Evolutionary conservation across 37 sponge, comb jelly and placozoan species (phyloP).

Genomic region (Hormiphora californensis): DNA sequence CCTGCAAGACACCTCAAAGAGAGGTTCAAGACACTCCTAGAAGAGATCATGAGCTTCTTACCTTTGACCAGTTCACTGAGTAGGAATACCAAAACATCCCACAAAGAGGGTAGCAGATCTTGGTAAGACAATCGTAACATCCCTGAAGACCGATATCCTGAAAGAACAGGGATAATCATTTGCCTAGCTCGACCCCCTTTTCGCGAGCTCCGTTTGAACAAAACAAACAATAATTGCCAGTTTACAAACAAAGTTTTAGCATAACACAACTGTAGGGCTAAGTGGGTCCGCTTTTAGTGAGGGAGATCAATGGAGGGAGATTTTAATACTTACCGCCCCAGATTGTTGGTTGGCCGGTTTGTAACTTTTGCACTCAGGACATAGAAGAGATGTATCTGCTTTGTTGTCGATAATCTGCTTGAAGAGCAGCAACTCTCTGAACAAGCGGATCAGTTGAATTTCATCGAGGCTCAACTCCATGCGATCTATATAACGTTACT

Average conservation of each 20-base stretch:
- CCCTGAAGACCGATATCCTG: conserved; percentile 44
- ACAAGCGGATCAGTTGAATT: conserved; percentile 30
- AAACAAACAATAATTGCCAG: background rate
- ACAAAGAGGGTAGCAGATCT: conserved; percentile 41
- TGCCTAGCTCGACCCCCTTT: background rate
- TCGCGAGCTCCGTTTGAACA: background rate
- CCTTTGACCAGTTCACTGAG: conserved; percentile 51
- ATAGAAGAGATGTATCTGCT: background rate
- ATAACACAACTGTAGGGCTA: too few relatives aligned
- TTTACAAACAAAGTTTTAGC: background rate
- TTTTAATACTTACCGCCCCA: background rate
- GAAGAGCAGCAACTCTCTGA: background rate
- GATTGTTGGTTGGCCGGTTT: background rate
- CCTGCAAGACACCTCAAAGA: too few relatives aligned
- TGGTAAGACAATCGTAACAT: conserved; percentile 26
- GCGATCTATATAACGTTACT: too few relatives aligned
- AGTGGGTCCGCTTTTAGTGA: too few relatives aligned
- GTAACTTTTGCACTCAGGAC: conserved; percentile 37
- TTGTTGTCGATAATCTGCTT: conserved; percentile 31
- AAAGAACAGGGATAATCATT: background rate
- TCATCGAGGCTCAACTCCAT: conserved; percentile 38
- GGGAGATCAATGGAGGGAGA: too few relatives aligned
- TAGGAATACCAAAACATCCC: conserved; percentile 43
- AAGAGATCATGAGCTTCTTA: too few relatives aligned
- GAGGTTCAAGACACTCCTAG: too few relatives aligned